A percentile compares a stretch with the other conserved stretches of the same genome.
These are phyloP conservation scores for Pseudochirops cupreus DNA, from an alignment of 2,797 vertebrate species.

Conservation along the genomic window DNA sequence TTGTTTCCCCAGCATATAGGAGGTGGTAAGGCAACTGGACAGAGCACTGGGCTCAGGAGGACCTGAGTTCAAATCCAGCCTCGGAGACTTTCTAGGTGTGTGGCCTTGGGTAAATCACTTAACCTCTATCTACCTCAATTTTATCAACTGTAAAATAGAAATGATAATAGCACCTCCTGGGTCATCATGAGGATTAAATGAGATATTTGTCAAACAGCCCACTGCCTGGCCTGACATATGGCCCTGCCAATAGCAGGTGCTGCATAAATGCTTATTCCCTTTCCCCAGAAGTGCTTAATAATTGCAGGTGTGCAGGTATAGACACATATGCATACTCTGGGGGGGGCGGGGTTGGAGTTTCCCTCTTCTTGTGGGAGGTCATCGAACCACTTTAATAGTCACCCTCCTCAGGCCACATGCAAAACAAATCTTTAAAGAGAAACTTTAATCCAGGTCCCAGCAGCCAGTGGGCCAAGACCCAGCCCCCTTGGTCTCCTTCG, in stretches of 20 bases:
- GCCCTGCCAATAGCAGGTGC: accelerated
- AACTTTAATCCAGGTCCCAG: background rate
- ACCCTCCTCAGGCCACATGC: background rate
- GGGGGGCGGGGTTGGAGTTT: background rate
- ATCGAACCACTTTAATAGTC: background rate
- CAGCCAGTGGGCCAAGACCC: background rate
- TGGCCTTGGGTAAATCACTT: background rate
- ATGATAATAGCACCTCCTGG: background rate
- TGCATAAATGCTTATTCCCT: background rate
- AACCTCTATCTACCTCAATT: background rate
- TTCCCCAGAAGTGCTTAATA: background rate
- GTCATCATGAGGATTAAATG: background rate
- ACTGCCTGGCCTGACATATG: background rate
- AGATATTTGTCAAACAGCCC: too few species aligned
- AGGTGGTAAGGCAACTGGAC: background rate
- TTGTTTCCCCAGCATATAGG: background rate
- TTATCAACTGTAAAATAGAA: background rate
- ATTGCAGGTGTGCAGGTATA: background rate
- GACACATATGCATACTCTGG: too few species aligned
- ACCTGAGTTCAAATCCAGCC: background rate
- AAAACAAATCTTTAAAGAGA: slow-evolving; percentile 23
- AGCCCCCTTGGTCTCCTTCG: background rate
- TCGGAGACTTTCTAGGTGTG: background rate
- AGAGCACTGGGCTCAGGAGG: background rate
- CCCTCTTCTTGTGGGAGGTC: background rate